phyloP scores from a whole-genome alignment of 2,888 invertebrate genomes.

The Temnothorax unifasciatus region DNA sequence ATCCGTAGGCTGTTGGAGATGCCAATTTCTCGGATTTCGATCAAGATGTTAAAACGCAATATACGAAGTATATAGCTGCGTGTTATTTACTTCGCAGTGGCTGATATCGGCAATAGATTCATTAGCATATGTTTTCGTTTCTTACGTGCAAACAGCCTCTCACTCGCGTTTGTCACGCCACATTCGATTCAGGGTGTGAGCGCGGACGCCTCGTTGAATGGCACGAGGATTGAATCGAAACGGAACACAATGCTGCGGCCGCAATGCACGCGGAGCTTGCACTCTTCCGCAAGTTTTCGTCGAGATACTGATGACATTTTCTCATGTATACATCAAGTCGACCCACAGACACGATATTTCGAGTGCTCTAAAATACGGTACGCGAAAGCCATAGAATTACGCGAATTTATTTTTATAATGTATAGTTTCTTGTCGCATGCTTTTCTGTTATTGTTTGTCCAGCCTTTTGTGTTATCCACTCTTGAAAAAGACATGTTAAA shows the following conservation, averaged over 20 bases:
- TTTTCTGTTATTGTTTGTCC: background rate
- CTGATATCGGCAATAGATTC: conserved; percentile 17
- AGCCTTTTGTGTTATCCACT: background rate
- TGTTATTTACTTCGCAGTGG: conserved; percentile 17
- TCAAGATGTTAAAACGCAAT: background rate
- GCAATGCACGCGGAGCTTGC: conserved; percentile 31
- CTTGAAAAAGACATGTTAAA: background rate
- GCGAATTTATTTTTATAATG: conserved; percentile 17
- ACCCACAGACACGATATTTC: background rate
- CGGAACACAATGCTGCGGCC: conserved; percentile 8
- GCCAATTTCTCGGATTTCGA: conserved; percentile 5
- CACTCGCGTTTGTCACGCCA: conserved; percentile 33
- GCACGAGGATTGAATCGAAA: conserved; percentile 32
- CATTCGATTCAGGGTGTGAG: conserved; percentile 34
- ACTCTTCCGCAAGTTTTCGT: conserved; percentile 30
- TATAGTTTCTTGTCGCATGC: background rate
- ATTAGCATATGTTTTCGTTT: conserved; percentile 64
- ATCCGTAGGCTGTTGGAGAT: background rate
- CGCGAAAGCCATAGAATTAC: background rate
- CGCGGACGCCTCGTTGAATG: conserved; percentile 23
- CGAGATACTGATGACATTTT: conserved; percentile 41
- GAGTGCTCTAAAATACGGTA: conserved; percentile 25
- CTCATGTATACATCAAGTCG: conserved; percentile 29
- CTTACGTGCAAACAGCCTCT: conserved; percentile 43
- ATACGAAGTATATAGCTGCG: background rate